Percentiles rank a stretch among this genome's conserved stretches.
phyloP scores from a whole-genome alignment of 2,113 vertebrate genomes.

The Chroicocephalus ridibundus region DNA sequence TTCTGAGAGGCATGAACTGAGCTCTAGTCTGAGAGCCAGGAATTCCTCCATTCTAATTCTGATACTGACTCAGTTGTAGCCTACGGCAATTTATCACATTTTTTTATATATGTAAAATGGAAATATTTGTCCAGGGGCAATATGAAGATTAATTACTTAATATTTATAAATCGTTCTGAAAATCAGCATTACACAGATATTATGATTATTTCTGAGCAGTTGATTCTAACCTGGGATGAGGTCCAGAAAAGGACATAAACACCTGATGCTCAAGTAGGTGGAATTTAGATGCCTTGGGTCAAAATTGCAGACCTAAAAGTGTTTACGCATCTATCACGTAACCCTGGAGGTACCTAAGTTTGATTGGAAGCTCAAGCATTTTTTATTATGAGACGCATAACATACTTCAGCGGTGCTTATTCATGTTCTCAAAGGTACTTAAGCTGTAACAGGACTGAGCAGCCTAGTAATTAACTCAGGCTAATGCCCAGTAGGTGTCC shows the following conservation, averaged over 20 bases:
- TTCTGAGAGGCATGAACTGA: background rate
- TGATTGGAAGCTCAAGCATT: background rate
- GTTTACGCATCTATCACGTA: background rate
- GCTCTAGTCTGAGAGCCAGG: background rate
- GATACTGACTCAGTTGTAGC: background rate
- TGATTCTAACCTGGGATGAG: background rate
- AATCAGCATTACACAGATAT: slow-evolving; percentile 5
- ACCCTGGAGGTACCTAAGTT: background rate
- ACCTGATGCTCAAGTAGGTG: background rate
- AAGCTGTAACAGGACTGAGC: background rate
- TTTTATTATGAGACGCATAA: background rate
- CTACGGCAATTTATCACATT: background rate
- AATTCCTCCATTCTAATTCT: slow-evolving; percentile 22
- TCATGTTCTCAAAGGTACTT: background rate
- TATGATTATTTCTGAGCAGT: background rate
- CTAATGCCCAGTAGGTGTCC: background rate
- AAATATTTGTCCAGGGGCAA: background rate
- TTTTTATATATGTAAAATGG: slow-evolving; percentile 6
- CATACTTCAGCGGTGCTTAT: background rate
- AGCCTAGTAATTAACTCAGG: background rate
- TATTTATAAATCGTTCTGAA: background rate
- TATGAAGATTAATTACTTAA: slow-evolving; percentile 32
- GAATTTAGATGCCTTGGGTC: background rate
- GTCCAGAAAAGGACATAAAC: background rate
- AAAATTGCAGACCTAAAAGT: background rate